phyloP scores from a whole-genome alignment of 2,888 invertebrate species.

The Meiosimyza decipiens region DNA sequence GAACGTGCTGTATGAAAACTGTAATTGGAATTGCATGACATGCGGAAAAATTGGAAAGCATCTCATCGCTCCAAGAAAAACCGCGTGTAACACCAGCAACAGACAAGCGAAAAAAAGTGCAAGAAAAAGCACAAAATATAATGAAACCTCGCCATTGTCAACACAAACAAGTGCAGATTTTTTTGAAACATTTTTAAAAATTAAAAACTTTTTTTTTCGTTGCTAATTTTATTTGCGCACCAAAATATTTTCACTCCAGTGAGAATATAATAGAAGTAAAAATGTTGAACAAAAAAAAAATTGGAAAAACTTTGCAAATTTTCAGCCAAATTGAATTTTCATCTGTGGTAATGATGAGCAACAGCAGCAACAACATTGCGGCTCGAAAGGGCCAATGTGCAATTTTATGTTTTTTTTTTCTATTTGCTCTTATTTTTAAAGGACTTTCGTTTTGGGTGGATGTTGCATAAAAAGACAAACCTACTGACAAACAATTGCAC shows the following conservation, averaged over 20 bases:
- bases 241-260: neutral
- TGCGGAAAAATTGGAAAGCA: slow-evolving; percentile 6
- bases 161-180: neutral
- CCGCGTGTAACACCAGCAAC: neutral
- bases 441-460: neutral
- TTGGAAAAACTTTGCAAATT: slow-evolving; percentile 41
- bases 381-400: too few relatives aligned
- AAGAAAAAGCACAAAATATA: neutral
- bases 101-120: slow-evolving; percentile 5
- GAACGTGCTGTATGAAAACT: slow-evolving; percentile 26
- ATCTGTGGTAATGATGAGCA: slow-evolving; percentile 45
- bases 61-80: neutral
- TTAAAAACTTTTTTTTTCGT: too few relatives aligned
- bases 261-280: neutral
- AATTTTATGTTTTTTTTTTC: neutral
- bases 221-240: too few relatives aligned
- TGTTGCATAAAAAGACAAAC: neutral
- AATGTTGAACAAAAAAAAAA: neutral
- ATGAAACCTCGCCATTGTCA: slow-evolving; percentile 4
- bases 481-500: neutral
- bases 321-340: slow-evolving; percentile 51
- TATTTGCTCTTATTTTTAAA: neutral
- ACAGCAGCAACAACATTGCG: slow-evolving; percentile 1
- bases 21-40: slow-evolving; percentile 34
- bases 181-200: neutral